A percentile compares a stretch with the other conserved stretches of the same genome.
These are phyloP conservation scores for Drosophila miranda DNA, from an alignment of 1,140 invertebrate species.

Conservation along the genomic window DNA sequence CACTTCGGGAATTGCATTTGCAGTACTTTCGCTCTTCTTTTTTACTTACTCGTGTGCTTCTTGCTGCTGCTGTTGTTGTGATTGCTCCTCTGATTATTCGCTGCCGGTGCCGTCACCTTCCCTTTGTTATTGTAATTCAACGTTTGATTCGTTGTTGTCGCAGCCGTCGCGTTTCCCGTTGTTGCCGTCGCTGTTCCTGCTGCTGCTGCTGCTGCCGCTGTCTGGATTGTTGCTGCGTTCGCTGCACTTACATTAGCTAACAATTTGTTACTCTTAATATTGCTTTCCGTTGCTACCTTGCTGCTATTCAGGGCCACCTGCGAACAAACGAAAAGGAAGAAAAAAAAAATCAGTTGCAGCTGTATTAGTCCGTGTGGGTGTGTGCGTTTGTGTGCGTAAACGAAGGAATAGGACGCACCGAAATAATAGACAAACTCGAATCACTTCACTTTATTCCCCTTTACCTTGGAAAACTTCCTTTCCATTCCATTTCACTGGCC, in stretches of 20 bases:
- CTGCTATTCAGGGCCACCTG: constrained; percentile 82
- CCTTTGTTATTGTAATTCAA: constrained; percentile 73
- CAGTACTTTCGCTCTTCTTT: constrained; percentile 11
- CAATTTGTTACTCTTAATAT: constrained; percentile 81
- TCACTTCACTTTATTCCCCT: constrained; percentile 2
- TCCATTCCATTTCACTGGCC: constrained; percentile 72
- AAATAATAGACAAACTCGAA: constrained; percentile 2
- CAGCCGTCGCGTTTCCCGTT: constrained; percentile 30
- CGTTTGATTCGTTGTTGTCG: constrained; percentile 51
- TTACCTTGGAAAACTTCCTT: constrained; percentile 67
- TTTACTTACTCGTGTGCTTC: constrained; percentile 74
- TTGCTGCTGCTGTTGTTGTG: constrained; percentile 70
- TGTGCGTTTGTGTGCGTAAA: constrained; percentile 5
- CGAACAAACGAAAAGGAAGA: constrained; percentile 32
- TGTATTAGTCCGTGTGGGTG: constrained; percentile 12
- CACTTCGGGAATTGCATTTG: constrained; percentile 2
- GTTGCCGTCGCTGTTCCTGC: constrained; percentile 42
- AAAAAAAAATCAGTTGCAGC: constrained; percentile 29
- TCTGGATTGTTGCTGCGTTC: constrained; percentile 53
- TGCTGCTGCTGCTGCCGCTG: constrained; percentile 44
- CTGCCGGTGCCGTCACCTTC: constrained; percentile 59
- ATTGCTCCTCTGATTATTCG: constrained; percentile 68
- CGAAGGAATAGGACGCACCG: constrained; percentile 14
- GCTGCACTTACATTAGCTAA: constrained; percentile 81
- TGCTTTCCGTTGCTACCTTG: constrained; percentile 82